These are phyloP conservation scores for Oreochromis mossambicus DNA, from an alignment of 2,797 vertebrate species.

Conservation along the genomic window DNA sequence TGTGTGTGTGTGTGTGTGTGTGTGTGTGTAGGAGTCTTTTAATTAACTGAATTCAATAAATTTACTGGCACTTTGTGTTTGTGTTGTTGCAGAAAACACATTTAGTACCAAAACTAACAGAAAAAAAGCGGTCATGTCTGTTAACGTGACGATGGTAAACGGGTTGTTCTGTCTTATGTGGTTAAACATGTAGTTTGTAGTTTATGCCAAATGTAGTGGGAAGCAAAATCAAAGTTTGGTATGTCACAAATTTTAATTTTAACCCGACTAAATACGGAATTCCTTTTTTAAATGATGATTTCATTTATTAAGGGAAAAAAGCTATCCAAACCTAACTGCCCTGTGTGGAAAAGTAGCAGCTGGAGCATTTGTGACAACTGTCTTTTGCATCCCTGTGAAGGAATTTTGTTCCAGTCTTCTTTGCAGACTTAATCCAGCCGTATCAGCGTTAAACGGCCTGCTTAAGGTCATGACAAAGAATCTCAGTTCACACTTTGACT, in stretches of 20 bases:
- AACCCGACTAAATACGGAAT: background rate
- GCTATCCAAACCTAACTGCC: background rate
- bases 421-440: background rate
- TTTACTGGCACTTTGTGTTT: background rate
- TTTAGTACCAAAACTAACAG: background rate
- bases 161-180: background rate
- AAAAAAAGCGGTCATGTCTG: accelerated
- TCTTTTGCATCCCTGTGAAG: background rate
- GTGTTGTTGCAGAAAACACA: background rate
- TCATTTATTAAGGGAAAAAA: background rate
- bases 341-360: background rate
- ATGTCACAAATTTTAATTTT: background rate
- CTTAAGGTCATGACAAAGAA: background rate
- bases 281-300: background rate
- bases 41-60: background rate
- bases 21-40: background rate
- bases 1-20: background rate
- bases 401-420: background rate
- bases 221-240: background rate
- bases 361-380: background rate
- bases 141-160: background rate
- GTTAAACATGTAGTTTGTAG: background rate
- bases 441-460: background rate
- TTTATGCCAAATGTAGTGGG: background rate
- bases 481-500: background rate